Evolutionary conservation across 2,113 vertebrate species (phyloP).

Genomic region (Azemiops feae): DNA sequence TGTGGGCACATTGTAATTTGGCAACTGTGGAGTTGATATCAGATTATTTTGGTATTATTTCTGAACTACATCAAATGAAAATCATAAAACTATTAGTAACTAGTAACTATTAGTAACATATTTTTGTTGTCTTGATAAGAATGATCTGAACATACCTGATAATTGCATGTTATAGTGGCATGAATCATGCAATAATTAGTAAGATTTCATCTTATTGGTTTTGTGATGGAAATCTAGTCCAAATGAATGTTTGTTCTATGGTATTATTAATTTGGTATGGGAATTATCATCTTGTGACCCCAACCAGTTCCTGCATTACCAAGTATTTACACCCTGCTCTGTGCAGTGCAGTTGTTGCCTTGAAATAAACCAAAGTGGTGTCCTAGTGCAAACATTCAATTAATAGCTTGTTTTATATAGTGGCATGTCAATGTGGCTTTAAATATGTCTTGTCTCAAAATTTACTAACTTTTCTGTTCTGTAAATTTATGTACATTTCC

Average conservation of each 20-base stretch:
- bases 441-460: slow-evolving; percentile 42
- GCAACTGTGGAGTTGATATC: slow-evolving; percentile 59
- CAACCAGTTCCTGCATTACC: not conserved
- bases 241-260: slow-evolving; percentile 15
- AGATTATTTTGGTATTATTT: slow-evolving; percentile 55
- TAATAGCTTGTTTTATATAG: slow-evolving; percentile 28
- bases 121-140: slow-evolving; percentile 44
- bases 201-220: slow-evolving; percentile 42
- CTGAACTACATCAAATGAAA: slow-evolving; percentile 61
- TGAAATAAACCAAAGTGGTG: not conserved
- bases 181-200: slow-evolving; percentile 47
- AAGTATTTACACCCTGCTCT: not conserved
- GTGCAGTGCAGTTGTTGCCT: not conserved
- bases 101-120: slow-evolving; percentile 27
- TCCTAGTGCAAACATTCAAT: slow-evolving; percentile 6
- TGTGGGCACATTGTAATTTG: slow-evolving; percentile 48
- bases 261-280: not conserved
- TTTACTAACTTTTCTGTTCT: slow-evolving; percentile 46
- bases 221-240: slow-evolving; percentile 33
- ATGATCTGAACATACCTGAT: slow-evolving; percentile 40
- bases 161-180: slow-evolving; percentile 51
- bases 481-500: slow-evolving; percentile 34
- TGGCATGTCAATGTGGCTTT: slow-evolving; percentile 50
- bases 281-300: not conserved
- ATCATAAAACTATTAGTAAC: slow-evolving; percentile 21